Conservation (phyloP, 2,888 invertebrate species). For the Sarcophaga caerulescens region DNA sequence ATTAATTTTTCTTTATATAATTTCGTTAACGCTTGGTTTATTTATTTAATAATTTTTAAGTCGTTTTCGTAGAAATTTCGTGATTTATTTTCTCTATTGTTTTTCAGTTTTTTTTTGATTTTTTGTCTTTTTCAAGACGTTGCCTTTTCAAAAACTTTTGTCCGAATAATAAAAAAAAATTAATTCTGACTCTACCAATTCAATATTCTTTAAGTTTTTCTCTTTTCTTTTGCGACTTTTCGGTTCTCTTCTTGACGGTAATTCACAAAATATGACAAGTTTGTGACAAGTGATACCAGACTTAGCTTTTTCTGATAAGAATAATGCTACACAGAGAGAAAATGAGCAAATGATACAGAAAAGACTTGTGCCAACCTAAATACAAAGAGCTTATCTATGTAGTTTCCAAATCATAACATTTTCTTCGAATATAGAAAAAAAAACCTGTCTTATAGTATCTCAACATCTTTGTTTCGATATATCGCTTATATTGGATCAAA, state of each 20-base stretch:
- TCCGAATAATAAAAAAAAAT: slow-evolving; percentile 44
- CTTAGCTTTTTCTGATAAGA: too few relatives aligned
- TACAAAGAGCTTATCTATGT: too few relatives aligned
- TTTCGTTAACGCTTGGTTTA: slow-evolving; percentile 34
- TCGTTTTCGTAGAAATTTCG: slow-evolving; percentile 53
- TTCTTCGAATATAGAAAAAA: too few relatives aligned
- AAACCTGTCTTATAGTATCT: too few relatives aligned
- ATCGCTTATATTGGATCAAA: too few relatives aligned
- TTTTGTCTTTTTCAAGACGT: slow-evolving; percentile 1
- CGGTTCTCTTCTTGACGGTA: background rate
- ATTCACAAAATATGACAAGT: slow-evolving; percentile 1
- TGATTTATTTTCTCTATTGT: slow-evolving; percentile 30
- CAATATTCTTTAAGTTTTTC: slow-evolving; percentile 30
- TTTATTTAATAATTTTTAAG: slow-evolving; percentile 24
- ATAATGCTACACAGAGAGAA: too few relatives aligned
- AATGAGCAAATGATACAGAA: too few relatives aligned
- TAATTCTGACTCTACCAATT: slow-evolving; percentile 12
- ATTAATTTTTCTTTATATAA: slow-evolving; percentile 27
- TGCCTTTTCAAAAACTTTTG: slow-evolving; percentile 47
- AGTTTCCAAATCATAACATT: too few relatives aligned
- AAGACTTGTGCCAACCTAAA: too few relatives aligned
- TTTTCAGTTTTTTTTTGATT: background rate
- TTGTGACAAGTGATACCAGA: background rate
- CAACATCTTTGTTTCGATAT: too few relatives aligned
- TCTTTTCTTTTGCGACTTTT: background rate